A percentile compares a stretch with the other conserved stretches of the same genome.
phyloP scores from a whole-genome alignment of 2,113 vertebrate genomes.

The Rhinoderma darwinii region DNA sequence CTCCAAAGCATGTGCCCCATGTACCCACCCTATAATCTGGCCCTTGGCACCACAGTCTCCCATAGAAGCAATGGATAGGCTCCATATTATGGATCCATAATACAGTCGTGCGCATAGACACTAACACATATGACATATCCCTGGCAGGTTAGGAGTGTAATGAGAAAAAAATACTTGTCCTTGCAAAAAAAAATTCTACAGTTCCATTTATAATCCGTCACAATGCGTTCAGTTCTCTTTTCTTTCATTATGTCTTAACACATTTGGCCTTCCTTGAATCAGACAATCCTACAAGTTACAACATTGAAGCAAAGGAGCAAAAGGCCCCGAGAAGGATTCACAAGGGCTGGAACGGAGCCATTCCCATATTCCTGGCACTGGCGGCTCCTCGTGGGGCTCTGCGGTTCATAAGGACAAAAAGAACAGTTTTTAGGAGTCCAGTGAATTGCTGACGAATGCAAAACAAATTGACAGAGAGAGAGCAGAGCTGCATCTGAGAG shows the following conservation, averaged over 20 bases:
- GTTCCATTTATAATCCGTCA: neutral
- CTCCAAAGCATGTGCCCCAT: too few species aligned
- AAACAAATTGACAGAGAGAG: conserved; percentile 70
- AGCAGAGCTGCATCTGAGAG: conserved; percentile 63
- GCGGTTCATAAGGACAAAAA: conserved; percentile 72
- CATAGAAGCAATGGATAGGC: too few species aligned
- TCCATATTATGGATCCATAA: too few species aligned
- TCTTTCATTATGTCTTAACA: too few species aligned
- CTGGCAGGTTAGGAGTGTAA: too few species aligned
- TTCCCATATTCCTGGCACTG: conserved; percentile 68
- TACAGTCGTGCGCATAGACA: too few species aligned
- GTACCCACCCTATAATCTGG: too few species aligned
- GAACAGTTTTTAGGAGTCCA: conserved; percentile 66
- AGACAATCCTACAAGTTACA: conserved; percentile 63
- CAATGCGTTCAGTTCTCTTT: neutral
- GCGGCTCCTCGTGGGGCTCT: conserved; percentile 68
- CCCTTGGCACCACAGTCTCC: too few species aligned
- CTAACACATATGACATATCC: too few species aligned
- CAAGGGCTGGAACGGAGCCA: conserved; percentile 77
- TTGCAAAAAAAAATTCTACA: neutral
- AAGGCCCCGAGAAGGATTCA: conserved; percentile 69
- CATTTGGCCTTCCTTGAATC: conserved; percentile 67
- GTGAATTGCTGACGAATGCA: conserved; percentile 76
- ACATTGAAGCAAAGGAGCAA: conserved; percentile 62
- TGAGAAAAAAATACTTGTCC: neutral